A percentile compares a stretch with the other conserved stretches of the same genome.
Conservation (phyloP, 2,797 vertebrate species). For the Tamandua tetradactyla region DNA sequence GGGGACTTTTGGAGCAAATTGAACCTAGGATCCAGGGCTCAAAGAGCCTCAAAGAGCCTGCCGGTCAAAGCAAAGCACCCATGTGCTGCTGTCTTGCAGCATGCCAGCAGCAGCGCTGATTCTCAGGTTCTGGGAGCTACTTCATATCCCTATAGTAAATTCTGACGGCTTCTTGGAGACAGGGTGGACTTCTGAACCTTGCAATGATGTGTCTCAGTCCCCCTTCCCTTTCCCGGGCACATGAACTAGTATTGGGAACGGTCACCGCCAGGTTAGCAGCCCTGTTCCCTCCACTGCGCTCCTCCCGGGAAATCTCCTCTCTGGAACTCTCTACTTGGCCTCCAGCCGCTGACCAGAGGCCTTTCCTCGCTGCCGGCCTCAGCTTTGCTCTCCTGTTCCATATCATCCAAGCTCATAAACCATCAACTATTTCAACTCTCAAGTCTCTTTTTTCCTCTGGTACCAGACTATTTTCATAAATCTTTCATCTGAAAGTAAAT, state of each 20-base stretch:
- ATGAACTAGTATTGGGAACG: neutral
- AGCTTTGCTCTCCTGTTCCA: neutral
- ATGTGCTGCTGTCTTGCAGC: neutral
- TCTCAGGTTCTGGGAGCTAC: neutral
- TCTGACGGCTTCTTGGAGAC: neutral
- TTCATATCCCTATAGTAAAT: neutral
- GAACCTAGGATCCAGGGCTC: neutral
- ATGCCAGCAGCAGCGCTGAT: neutral
- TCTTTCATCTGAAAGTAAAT: constrained; percentile 64
- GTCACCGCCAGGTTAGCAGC: neutral
- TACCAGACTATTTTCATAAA: constrained; percentile 55
- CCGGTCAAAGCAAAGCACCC: too few relatives aligned
- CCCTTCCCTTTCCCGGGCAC: neutral
- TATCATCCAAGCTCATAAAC: neutral
- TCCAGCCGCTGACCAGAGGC: too few relatives aligned
- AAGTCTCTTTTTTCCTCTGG: constrained; percentile 19
- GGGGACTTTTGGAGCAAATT: neutral
- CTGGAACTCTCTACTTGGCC: neutral
- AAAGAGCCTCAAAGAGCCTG: too few relatives aligned
- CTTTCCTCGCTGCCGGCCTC: neutral
- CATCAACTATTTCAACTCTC: constrained; percentile 6
- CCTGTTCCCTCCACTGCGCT: neutral
- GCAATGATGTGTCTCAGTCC: neutral
- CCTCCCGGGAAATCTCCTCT: neutral
- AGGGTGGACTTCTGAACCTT: neutral